Conservation (phyloP, 92 coral and sea anemone genomes). For the Paramuricea clavata region DNA sequence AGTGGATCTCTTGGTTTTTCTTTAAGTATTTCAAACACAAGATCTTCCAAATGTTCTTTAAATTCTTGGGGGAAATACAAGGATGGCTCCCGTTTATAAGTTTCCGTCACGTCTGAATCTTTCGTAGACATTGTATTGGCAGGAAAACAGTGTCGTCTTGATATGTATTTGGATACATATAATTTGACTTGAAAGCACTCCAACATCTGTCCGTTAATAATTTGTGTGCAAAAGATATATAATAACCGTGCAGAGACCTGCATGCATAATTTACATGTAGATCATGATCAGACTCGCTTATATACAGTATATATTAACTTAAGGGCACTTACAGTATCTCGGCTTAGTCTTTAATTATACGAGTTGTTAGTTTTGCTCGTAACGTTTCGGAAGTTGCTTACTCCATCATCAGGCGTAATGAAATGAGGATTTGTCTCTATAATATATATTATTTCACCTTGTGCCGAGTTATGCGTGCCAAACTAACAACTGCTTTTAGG, state of each 20-base stretch:
- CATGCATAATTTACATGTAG: slow-evolving; percentile 25
- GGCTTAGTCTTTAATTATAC: too few species aligned
- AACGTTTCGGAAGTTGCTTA: too few species aligned
- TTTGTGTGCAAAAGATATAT: slow-evolving; percentile 12
- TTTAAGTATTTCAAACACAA: slow-evolving; percentile 38
- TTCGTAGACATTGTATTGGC: background rate
- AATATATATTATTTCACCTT: too few species aligned
- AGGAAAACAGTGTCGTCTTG: background rate
- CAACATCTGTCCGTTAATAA: slow-evolving; percentile 12
- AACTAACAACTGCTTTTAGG: too few species aligned
- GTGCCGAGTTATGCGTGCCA: too few species aligned
- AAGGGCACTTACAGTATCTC: too few species aligned
- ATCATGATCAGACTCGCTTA: too few species aligned
- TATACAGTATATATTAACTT: too few species aligned
- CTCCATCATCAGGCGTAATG: too few species aligned
- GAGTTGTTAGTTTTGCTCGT: too few species aligned
- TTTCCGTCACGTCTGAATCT: background rate
- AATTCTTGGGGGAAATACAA: slow-evolving; percentile 25
- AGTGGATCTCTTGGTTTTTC: slow-evolving; percentile 41
- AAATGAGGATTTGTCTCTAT: too few species aligned
- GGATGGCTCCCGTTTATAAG: background rate
- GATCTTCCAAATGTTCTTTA: slow-evolving; percentile 21
- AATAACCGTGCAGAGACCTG: background rate
- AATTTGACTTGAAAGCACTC: background rate
- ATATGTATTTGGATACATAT: background rate